These are phyloP conservation scores for Phaenicophaeus curvirostris DNA, from an alignment of 2,797 vertebrate genomes.

Conservation along the genomic window DNA sequence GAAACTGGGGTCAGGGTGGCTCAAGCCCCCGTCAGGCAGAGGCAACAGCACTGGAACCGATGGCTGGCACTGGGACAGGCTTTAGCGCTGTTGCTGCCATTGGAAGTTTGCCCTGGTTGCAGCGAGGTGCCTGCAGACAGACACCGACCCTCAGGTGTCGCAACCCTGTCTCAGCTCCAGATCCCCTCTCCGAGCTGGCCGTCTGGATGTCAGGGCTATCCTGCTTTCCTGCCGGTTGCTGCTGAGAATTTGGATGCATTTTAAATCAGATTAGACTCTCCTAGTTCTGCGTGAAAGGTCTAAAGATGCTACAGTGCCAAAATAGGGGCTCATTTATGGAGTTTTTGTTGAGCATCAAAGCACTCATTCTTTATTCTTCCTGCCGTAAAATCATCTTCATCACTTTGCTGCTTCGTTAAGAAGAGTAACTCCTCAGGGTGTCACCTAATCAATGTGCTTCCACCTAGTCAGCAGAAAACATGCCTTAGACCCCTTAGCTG, in stretches of 20 bases:
- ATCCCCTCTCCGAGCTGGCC: neutral
- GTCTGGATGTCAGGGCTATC: neutral
- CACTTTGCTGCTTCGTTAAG: neutral
- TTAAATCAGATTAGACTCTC: neutral
- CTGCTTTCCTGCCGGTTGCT: neutral
- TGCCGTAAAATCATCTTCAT: neutral
- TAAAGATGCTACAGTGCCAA: neutral
- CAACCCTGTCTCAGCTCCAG: neutral
- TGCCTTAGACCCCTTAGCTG: neutral
- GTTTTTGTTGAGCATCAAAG: accelerated
- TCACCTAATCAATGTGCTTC: neutral
- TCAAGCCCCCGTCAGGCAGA: neutral
- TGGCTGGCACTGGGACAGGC: neutral
- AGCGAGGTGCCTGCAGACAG: neutral
- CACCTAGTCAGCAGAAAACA: too few relatives aligned
- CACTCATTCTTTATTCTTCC: neutral
- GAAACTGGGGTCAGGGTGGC: neutral
- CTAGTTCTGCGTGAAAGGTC: neutral
- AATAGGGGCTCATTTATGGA: neutral
- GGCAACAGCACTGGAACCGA: neutral
- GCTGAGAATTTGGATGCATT: constrained; percentile 37
- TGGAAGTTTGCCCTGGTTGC: neutral
- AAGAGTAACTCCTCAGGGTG: neutral
- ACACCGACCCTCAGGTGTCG: neutral
- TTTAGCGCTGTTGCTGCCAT: accelerated